Evolutionary conservation across 2,797 vertebrate genomes (phyloP).

Genomic region (Diplodus puntazzo): DNA sequence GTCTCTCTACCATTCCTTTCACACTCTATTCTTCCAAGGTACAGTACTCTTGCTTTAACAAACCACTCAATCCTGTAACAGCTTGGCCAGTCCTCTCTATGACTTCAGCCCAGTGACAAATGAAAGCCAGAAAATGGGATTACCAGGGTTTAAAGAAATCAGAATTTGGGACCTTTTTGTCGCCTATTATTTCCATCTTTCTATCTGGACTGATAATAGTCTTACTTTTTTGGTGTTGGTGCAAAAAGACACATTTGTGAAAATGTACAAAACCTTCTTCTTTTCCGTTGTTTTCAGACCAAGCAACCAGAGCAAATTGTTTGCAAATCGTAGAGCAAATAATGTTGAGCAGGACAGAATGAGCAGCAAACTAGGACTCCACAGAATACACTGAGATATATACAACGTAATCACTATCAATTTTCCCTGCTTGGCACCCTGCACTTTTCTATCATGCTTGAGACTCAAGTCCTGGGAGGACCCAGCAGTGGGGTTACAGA

Average conservation of each 20-base stretch:
- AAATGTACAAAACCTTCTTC: neutral
- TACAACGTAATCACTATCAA: too few relatives aligned
- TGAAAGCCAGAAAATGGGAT: neutral
- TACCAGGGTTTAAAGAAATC: neutral
- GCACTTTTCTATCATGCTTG: neutral
- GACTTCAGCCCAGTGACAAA: constrained; percentile 8
- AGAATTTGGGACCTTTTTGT: neutral
- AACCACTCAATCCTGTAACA: constrained; percentile 25
- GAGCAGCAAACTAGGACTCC: too few relatives aligned
- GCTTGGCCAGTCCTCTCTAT: neutral
- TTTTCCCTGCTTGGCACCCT: too few relatives aligned
- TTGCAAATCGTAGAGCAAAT: too few relatives aligned
- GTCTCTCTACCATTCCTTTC: neutral
- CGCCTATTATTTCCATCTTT: neutral
- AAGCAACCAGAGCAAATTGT: too few relatives aligned
- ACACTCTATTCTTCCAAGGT: constrained; percentile 10
- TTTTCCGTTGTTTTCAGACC: too few relatives aligned
- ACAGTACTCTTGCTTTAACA: constrained; percentile 10
- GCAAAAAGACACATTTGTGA: neutral
- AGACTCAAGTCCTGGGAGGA: neutral
- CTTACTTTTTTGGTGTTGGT: neutral
- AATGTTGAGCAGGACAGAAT: too few relatives aligned
- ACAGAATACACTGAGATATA: too few relatives aligned
- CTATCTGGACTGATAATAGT: neutral
- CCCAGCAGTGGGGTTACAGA: neutral